Evolutionary conservation across 2,113 vertebrate species (phyloP).

Genomic region (Trematomus loennbergii): DNA sequence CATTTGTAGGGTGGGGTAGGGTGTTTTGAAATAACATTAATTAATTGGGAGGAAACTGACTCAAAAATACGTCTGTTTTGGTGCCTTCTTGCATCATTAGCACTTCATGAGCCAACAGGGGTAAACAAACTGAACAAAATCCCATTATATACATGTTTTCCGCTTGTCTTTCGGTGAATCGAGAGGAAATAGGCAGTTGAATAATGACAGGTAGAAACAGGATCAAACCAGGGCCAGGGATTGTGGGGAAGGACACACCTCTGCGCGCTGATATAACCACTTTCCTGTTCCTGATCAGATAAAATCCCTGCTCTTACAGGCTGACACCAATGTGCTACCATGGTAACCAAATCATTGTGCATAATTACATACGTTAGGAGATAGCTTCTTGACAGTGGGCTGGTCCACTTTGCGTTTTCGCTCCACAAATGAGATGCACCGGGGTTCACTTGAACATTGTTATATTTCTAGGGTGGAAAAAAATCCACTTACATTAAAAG

Average conservation of each 20-base stretch:
- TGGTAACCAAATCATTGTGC: conserved; percentile 30
- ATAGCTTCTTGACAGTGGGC: conserved; percentile 15
- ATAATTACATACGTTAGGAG: conserved; percentile 20
- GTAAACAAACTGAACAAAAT: not conserved
- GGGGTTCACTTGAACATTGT: not conserved
- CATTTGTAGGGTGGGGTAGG: too few relatives aligned
- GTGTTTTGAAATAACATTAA: not conserved
- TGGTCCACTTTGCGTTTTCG: conserved; percentile 10
- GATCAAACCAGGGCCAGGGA: not conserved
- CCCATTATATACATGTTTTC: not conserved
- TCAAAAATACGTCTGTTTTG: too few relatives aligned
- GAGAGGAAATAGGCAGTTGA: not conserved
- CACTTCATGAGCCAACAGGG: too few relatives aligned
- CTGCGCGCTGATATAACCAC: not conserved
- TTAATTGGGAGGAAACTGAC: too few relatives aligned
- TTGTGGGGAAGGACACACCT: not conserved
- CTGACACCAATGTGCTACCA: conserved; percentile 25
- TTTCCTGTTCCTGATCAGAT: not conserved
- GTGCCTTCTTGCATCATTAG: too few relatives aligned
- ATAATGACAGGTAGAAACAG: not conserved
- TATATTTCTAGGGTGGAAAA: not conserved
- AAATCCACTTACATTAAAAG: conserved; percentile 13
- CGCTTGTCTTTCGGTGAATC: not conserved
- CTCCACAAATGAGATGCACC: not conserved
- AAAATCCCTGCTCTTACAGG: not conserved